Evolutionary conservation across 2,888 invertebrate species (phyloP).

Genomic region (Chorisops tibialis): DNA sequence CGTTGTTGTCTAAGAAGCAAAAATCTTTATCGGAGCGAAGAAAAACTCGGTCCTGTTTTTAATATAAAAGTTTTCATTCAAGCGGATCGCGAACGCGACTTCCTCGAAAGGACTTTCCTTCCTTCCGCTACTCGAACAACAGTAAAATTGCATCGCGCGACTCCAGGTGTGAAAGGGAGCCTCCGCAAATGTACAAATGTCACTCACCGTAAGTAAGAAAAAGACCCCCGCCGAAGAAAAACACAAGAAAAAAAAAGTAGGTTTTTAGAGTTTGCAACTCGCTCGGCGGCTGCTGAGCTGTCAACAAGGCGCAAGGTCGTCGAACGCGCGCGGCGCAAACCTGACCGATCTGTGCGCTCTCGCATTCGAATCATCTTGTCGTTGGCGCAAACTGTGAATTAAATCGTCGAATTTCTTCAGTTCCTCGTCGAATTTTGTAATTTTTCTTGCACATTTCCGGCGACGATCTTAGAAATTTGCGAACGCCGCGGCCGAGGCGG

Average conservation of each 20-base stretch:
- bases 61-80: no score
- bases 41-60: no score
- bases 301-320: conserved; percentile 19
- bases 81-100: no score
- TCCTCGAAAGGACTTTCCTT: no score
- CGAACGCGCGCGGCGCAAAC: conserved; percentile 23
- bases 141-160: conserved; percentile 4
- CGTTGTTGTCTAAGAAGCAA: no score
- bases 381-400: conserved; percentile 15
- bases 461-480: not conserved
- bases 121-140: no score
- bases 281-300: not conserved
- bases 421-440: not conserved
- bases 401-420: conserved; percentile 1
- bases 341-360: conserved; percentile 3
- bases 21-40: no score
- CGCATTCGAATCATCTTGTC: not conserved
- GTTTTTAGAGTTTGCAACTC: no score
- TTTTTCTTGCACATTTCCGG: not conserved
- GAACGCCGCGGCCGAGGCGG: not conserved
- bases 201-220: conserved; percentile 29
- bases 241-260: no score
- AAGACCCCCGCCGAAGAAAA: no score
- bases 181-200: conserved; percentile 30
- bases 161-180: not conserved